phyloP scores from a whole-genome alignment of 2,113 vertebrate genomes.

The Dascyllus trimaculatus region DNA sequence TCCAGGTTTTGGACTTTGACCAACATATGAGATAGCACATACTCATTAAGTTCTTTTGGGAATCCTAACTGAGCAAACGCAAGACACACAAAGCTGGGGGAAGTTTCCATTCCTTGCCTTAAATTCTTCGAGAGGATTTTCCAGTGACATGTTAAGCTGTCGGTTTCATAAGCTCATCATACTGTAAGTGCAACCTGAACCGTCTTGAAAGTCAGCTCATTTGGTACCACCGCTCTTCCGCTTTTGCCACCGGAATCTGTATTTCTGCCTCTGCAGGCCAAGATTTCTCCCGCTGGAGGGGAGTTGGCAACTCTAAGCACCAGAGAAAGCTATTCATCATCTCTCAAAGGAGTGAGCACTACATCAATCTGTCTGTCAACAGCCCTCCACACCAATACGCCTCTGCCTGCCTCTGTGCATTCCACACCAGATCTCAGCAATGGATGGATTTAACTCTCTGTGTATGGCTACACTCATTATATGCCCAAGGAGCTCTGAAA shows the following conservation, averaged over 20 bases:
- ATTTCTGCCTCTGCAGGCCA: constrained; percentile 51
- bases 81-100: constrained; percentile 14
- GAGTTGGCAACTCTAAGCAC: constrained; percentile 67
- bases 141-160: constrained; percentile 35
- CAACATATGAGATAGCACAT: neutral
- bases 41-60: neutral
- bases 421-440: constrained; percentile 53
- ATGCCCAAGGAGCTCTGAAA: constrained; percentile 27
- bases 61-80: neutral
- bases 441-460: constrained; percentile 16
- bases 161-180: constrained; percentile 29
- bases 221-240: constrained; percentile 12
- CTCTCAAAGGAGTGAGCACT: constrained; percentile 66
- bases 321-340: constrained; percentile 74
- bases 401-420: constrained; percentile 53
- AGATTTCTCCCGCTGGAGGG: constrained; percentile 41
- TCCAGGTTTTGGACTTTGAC: neutral
- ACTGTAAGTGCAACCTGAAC: constrained; percentile 39
- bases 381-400: constrained; percentile 63
- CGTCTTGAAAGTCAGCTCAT: constrained; percentile 42
- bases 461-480: constrained; percentile 3
- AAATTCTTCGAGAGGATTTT: constrained; percentile 31
- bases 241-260: constrained; percentile 44
- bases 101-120: constrained; percentile 4
- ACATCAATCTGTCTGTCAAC: constrained; percentile 80